These are phyloP conservation scores for Drosophila ohnishii DNA, from an alignment of 1,140 invertebrate genomes.

Conservation along the genomic window DNA sequence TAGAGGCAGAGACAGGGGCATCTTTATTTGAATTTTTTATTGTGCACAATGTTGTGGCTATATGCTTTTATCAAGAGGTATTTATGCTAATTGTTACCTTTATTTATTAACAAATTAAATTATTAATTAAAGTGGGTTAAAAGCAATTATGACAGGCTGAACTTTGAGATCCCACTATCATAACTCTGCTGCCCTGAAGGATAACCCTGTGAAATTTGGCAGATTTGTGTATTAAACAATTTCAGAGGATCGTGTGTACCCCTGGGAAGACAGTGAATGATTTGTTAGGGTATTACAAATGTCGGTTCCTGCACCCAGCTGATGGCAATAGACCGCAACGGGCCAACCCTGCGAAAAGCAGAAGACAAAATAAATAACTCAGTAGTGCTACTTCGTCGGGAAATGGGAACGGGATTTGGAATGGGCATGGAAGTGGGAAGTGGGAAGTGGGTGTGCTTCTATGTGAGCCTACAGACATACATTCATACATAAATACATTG, in stretches of 20 bases:
- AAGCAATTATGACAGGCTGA: too few species aligned
- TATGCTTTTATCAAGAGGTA: neutral
- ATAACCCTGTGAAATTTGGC: conserved; percentile 4
- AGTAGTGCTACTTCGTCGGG: conserved; percentile 4
- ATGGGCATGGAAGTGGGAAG: conserved; percentile 37
- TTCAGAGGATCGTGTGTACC: neutral
- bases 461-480: conserved; percentile 32
- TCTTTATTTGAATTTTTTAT: conserved; percentile 60
- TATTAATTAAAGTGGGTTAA: too few species aligned
- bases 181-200: neutral
- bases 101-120: neutral
- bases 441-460: conserved; percentile 40
- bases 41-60: neutral
- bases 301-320: conserved; percentile 44
- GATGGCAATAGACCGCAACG: conserved; percentile 71
- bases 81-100: too few species aligned
- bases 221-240: neutral
- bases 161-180: too few species aligned
- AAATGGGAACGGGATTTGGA: conserved; percentile 19
- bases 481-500: conserved; percentile 14
- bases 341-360: conserved; percentile 70
- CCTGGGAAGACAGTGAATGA: neutral
- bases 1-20: conserved; percentile 44
- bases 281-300: conserved; percentile 2
- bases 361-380: conserved; percentile 32